Conservation (phyloP, 2,797 vertebrate species). For the Hapalemur alaotrensis region DNA sequence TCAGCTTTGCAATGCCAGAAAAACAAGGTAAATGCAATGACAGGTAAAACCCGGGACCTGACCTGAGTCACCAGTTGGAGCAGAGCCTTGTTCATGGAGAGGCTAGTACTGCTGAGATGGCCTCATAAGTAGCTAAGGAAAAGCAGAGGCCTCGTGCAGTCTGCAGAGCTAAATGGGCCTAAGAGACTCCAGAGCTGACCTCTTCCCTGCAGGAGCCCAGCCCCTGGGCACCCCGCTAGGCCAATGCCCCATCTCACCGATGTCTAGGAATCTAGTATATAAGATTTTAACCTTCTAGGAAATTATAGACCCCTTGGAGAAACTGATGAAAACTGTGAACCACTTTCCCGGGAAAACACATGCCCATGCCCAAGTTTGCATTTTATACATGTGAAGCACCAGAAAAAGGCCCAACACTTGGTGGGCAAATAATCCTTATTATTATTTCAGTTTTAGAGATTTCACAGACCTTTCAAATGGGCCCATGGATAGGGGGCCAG, state of each 20-base stretch:
- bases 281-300: not conserved
- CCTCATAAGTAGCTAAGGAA: not conserved
- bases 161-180: not conserved
- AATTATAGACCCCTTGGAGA: not conserved
- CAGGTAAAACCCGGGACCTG: not conserved
- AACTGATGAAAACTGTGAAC: not conserved
- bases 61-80: not conserved
- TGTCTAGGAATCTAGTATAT: not conserved
- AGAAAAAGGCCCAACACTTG: not conserved
- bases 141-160: not conserved
- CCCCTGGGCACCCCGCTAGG: not conserved
- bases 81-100: not conserved
- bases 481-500: not conserved
- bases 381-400: not conserved
- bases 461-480: not conserved
- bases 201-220: not conserved
- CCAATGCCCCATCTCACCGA: not conserved
- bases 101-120: not conserved
- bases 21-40: constrained; percentile 19
- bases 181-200: not conserved
- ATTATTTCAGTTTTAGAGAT: not conserved
- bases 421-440: not conserved
- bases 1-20: constrained; percentile 43
- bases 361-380: not conserved
- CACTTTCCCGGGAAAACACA: not conserved